Conservation (phyloP, 2,797 vertebrate genomes). For the Denticeps clupeoides region DNA sequence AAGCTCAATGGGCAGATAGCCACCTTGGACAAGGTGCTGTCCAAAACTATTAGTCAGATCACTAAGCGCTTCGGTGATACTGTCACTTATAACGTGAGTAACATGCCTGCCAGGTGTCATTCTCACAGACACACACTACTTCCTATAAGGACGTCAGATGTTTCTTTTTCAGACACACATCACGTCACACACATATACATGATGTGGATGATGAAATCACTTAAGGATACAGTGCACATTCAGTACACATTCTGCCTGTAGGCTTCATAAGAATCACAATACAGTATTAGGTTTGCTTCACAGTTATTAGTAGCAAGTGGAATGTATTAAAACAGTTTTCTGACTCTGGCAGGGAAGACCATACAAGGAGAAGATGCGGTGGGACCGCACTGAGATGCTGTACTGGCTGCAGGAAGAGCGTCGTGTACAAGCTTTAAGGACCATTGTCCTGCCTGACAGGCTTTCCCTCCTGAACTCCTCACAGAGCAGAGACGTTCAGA, state of each 20-base stretch:
- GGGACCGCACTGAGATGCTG: conserved; percentile 61
- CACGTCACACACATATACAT: no score
- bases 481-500: not conserved
- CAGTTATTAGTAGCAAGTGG: no score
- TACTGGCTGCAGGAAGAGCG: conserved; percentile 61
- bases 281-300: no score
- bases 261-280: no score
- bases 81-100: conserved; percentile 49
- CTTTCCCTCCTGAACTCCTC: conserved; percentile 23
- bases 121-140: not conserved
- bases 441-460: conserved; percentile 8
- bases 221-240: no score
- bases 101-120: not conserved
- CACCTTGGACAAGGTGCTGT: conserved; percentile 35
- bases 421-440: conserved; percentile 24
- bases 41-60: conserved; percentile 37
- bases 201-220: no score
- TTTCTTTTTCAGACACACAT: no score
- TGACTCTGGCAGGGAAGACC: conserved; percentile 40
- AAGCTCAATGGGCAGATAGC: conserved; percentile 35
- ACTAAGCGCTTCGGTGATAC: conserved; percentile 46
- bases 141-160: no score
- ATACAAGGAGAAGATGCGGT: conserved; percentile 59
- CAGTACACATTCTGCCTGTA: no score
- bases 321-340: no score